A percentile compares a stretch with the other conserved stretches of the same genome.
These are phyloP conservation scores for Mystacornis crossleyi DNA, from an alignment of 2,113 vertebrate species.

Conservation along the genomic window DNA sequence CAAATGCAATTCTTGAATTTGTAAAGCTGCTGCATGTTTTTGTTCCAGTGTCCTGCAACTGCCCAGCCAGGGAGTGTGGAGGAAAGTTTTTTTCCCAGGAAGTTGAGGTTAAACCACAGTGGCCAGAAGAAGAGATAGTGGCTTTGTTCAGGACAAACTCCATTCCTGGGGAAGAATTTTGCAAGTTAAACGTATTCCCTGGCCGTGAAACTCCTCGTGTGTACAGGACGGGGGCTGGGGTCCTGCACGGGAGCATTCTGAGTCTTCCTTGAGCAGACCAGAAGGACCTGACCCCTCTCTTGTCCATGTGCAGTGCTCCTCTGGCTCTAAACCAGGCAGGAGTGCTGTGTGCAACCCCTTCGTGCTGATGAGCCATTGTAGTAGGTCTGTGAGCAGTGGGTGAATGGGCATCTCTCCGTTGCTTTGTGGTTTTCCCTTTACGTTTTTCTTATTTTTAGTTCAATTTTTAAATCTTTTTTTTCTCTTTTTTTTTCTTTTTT, in stretches of 20 bases:
- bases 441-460: background rate
- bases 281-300: background rate
- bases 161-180: background rate
- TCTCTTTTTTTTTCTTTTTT: background rate
- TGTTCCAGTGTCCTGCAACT: background rate
- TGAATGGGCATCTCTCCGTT: background rate
- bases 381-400: background rate
- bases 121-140: background rate
- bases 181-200: background rate
- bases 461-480: background rate
- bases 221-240: background rate
- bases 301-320: background rate
- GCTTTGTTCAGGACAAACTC: background rate
- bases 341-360: background rate
- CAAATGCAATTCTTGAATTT: background rate
- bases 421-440: background rate
- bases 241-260: background rate
- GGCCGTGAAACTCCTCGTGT: background rate
- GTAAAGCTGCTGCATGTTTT: background rate
- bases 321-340: background rate
- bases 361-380: accelerated
- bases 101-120: background rate
- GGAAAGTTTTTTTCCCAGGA: background rate
- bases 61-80: background rate
- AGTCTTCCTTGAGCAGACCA: background rate